Evolutionary conservation across 2,888 invertebrate genomes (phyloP).

Genomic region (Drosophila atripex): DNA sequence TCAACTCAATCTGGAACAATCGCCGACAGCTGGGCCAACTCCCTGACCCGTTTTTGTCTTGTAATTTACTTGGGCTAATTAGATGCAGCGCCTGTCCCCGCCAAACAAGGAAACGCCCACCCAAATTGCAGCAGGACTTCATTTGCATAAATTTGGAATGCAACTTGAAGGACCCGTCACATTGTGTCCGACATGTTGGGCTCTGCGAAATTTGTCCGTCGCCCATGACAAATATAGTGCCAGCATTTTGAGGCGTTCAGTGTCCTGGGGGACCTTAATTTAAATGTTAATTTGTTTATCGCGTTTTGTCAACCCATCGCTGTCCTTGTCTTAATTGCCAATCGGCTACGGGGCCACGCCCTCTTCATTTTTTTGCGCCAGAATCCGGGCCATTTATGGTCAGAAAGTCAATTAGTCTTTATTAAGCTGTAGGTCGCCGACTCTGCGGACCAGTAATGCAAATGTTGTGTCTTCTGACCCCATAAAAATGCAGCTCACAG

Average conservation of each 20-base stretch:
- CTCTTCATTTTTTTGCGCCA: constrained; percentile 2
- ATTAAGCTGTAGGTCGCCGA: constrained; percentile 59
- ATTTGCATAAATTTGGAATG: constrained; percentile 68
- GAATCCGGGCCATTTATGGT: constrained; percentile 22
- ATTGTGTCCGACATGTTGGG: constrained; percentile 28
- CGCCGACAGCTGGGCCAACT: constrained; percentile 7
- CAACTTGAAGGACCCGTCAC: constrained; percentile 35
- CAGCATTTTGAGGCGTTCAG: constrained; percentile 49
- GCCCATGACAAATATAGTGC: constrained; percentile 38
- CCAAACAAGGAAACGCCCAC: constrained; percentile 21
- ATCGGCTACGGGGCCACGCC: constrained; percentile 51
- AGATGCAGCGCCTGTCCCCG: constrained; percentile 48
- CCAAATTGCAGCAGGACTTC: constrained; percentile 21
- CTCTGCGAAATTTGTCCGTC: constrained; percentile 22
- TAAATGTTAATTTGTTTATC: constrained; percentile 76
- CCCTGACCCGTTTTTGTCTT: constrained; percentile 32
- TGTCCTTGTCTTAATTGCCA: constrained; percentile 65
- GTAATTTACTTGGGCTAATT: constrained; percentile 53
- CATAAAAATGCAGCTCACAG: constrained; percentile 70
- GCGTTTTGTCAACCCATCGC: constrained; percentile 47
- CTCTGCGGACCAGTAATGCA: constrained; percentile 62
- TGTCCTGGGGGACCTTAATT: constrained; percentile 67
- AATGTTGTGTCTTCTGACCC: constrained; percentile 68
- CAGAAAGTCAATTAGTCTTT: constrained; percentile 77
- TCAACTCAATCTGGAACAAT: constrained; percentile 19